These are phyloP conservation scores for Lerema accius DNA, from an alignment of 1,140 invertebrate species.

Conservation along the genomic window DNA sequence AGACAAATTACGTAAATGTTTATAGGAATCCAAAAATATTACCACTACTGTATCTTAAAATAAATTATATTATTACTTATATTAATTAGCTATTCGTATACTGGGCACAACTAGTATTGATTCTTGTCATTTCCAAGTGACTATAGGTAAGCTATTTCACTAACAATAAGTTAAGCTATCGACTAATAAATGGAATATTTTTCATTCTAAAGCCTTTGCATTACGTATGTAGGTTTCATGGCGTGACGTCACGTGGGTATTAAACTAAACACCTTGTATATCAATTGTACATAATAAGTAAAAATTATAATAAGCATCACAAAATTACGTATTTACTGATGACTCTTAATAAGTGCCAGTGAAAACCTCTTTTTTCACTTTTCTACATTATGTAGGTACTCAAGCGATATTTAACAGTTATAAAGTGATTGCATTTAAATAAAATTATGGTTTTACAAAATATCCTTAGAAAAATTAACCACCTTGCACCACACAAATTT, in stretches of 20 bases:
- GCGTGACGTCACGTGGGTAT: no score
- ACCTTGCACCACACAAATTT: not conserved
- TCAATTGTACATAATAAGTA: no score
- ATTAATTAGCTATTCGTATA: slow-evolving; percentile 81
- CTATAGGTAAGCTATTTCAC: slow-evolving; percentile 77
- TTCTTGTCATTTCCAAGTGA: slow-evolving; percentile 79
- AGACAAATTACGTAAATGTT: slow-evolving; percentile 80
- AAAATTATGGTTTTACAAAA: no score
- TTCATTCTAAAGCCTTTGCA: slow-evolving; percentile 78
- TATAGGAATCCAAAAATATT: slow-evolving; percentile 83
- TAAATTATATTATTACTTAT: slow-evolving; percentile 80
- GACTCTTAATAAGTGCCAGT: no score
- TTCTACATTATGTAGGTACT: no score
- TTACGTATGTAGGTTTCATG: slow-evolving; percentile 75
- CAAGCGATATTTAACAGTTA: no score
- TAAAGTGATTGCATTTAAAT: no score
- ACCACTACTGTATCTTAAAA: slow-evolving; percentile 80
- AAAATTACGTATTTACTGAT: not conserved
- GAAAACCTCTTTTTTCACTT: no score
- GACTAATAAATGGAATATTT: slow-evolving; percentile 81
- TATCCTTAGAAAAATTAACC: no score
- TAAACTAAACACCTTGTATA: no score
- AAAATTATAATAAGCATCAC: no score
- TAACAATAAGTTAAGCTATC: slow-evolving; percentile 81
- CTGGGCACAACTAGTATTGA: slow-evolving; percentile 82